phyloP scores from a whole-genome alignment of 2,113 vertebrate genomes.

The Morone saxatilis region DNA sequence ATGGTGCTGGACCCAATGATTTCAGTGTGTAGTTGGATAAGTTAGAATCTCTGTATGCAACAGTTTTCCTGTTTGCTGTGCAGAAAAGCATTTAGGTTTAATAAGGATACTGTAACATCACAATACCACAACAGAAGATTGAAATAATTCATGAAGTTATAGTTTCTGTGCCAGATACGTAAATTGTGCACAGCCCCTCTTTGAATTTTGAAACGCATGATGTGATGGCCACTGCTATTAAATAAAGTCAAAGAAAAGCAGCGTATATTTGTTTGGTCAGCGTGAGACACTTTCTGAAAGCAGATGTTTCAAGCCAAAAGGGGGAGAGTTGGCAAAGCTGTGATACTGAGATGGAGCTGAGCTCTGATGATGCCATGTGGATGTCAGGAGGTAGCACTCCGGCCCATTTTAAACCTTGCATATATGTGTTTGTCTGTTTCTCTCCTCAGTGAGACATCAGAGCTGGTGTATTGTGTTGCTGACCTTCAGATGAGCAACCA shows the following conservation, averaged over 20 bases:
- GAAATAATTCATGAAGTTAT: neutral
- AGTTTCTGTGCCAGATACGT: no score
- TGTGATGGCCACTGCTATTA: neutral
- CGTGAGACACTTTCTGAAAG: neutral
- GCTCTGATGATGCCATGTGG: neutral
- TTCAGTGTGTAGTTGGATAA: neutral
- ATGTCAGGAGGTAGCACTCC: neutral
- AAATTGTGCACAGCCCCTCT: neutral
- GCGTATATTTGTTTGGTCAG: neutral
- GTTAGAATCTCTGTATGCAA: neutral
- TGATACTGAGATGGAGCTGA: neutral
- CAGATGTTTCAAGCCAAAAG: neutral
- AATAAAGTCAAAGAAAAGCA: neutral
- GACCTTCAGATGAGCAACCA: slow-evolving; percentile 91
- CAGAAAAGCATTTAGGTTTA: neutral
- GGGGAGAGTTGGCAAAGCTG: neutral
- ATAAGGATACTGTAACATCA: neutral
- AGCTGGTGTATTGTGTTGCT: slow-evolving; percentile 88
- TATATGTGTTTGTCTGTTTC: slow-evolving; percentile 4
- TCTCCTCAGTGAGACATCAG: slow-evolving; percentile 88
- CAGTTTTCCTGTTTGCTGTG: neutral
- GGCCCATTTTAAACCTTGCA: neutral
- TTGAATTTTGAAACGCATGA: neutral
- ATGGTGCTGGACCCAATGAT: neutral
- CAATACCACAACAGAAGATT: neutral